Base-by-base conservation (phyloP, 2,888 invertebrate species). In the Gordius sp. region DNA sequence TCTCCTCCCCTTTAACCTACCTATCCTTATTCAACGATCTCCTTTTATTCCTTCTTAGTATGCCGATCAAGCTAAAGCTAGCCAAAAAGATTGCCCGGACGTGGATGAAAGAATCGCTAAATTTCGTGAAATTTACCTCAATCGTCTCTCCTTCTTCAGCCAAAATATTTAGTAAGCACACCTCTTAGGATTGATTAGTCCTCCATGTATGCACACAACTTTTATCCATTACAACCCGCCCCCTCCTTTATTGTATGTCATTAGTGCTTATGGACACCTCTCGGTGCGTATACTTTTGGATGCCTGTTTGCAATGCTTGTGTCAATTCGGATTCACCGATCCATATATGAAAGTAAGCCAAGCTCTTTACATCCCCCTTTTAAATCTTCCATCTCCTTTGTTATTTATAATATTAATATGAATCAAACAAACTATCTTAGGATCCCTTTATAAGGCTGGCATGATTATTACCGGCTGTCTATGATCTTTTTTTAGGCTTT, bases 261-360 rank as follows among this genome's bases (percentile, higher is more conserved):
- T 20, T 56, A 66, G 78, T 71, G 80, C 81, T 58, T 78, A 76
- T 68, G 82, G 82, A 59, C 79, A 80, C 60, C 75, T 91, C 64
- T 86, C 85, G 60, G 82, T 89, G 61, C 74, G 91, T 66, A 79
- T 81, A 66, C 74, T 93, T 61, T 73, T 93, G 63, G 86, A 89
- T 68, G 79, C 85, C 63, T 81, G 86, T 65, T 86, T 87, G 71
- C 83, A 84, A 66, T 81, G 80, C 66, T 76, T 91, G 68, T 77
- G 81, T 64, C 81, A 84, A 65, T 82, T 81, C 67, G 82, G 84
- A 61, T 91, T 93, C 68, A 79, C 80, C 63, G 91, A 93, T 71
- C 80, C 87, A 4, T 78, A 77, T 65, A 68, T 75, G 54, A 72
- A 72, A 64, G 77, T 76, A n/a, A n/a, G 39, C 39, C 39, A 33